Evolutionary conservation across 1,140 invertebrate species (phyloP).

Genomic region (Achroia grisella): DNA sequence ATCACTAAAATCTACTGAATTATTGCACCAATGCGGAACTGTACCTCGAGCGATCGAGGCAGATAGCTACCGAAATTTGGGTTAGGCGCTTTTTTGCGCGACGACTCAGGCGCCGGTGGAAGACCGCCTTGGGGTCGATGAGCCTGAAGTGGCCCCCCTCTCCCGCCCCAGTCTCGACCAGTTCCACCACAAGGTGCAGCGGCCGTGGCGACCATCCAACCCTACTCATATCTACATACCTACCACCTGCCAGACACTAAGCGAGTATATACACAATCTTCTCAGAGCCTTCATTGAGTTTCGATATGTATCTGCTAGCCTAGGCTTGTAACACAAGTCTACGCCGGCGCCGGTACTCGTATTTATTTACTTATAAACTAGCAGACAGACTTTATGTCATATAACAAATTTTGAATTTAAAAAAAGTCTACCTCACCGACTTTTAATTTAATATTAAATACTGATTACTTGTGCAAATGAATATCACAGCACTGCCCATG

Average conservation of each 20-base stretch:
- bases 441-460: too few relatives aligned
- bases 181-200: conserved; percentile 63
- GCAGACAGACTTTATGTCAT: too few relatives aligned
- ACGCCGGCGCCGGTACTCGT: too few relatives aligned
- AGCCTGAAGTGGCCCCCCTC: conserved; percentile 28
- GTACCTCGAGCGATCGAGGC: conserved; percentile 40
- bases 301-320: too few relatives aligned
- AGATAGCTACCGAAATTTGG: conserved; percentile 66
- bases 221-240: conserved; percentile 64
- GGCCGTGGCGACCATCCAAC: conserved; percentile 43
- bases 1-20: background rate
- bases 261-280: conserved; percentile 39
- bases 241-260: conserved; percentile 67
- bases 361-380: too few relatives aligned
- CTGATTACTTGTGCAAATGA: too few relatives aligned
- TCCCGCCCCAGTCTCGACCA: conserved; percentile 39
- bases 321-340: too few relatives aligned
- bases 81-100: conserved; percentile 55
- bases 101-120: conserved; percentile 45
- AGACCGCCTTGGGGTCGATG: conserved; percentile 49
- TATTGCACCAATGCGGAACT: conserved; percentile 33
- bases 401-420: too few relatives aligned
- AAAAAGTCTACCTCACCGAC: too few relatives aligned
- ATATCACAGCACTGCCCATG: too few relatives aligned
- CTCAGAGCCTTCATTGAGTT: conserved; percentile 22